Evolutionary conservation across 1,140 invertebrate genomes (phyloP).

Genomic region (Sipha flava): DNA sequence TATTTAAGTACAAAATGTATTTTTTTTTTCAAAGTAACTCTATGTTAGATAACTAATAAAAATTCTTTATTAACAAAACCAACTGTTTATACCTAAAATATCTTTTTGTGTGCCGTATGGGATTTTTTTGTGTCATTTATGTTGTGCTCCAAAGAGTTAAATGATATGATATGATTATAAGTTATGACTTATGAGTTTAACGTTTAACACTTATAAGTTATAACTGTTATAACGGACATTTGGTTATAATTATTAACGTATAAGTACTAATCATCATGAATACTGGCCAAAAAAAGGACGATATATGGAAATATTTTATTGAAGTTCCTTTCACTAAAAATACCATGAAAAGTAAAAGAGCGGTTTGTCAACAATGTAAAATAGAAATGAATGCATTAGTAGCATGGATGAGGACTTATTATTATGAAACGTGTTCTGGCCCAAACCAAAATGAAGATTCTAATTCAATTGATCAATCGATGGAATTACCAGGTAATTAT

Average conservation of each 20-base stretch:
- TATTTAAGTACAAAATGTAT: no score
- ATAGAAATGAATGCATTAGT: neutral
- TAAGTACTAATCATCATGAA: no score
- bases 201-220: no score
- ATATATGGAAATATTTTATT: neutral
- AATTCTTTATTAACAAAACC: neutral
- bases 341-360: neutral
- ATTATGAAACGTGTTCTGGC: neutral
- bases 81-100: neutral
- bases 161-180: no score
- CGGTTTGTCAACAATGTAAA: neutral
- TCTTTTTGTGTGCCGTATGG: neutral
- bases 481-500: neutral
- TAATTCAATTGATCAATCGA: neutral
- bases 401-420: neutral
- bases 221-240: no score
- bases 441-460: neutral
- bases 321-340: neutral
- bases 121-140: neutral
- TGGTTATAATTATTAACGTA: no score
- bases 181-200: no score
- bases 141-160: neutral
- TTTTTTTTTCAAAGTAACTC: no score
- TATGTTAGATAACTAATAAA: neutral
- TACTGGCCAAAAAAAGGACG: neutral